Conservation (phyloP, 2,113 vertebrate species). For the Mustela nigripes region DNA sequence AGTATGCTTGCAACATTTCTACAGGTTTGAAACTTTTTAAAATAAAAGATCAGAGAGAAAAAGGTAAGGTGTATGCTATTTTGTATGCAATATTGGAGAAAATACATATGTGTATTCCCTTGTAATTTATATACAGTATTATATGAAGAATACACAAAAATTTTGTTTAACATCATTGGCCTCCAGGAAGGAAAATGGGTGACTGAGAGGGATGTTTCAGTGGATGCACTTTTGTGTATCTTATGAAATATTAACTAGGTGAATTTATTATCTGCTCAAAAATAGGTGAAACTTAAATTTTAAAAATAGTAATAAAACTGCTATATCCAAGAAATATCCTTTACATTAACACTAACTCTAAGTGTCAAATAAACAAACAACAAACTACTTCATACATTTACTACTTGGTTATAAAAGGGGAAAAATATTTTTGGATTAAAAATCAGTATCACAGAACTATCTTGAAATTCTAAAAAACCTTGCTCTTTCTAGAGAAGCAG, state of each 20-base stretch:
- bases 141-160: not conserved
- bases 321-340: conserved; percentile 2
- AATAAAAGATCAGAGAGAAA: conserved; percentile 26
- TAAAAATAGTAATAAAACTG: not conserved
- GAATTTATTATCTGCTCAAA: conserved; percentile 12
- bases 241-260: conserved; percentile 6
- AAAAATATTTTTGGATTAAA: not conserved
- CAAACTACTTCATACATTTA: conserved; percentile 26
- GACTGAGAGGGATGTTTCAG: not conserved
- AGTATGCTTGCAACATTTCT: not conserved
- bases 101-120: not conserved
- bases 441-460: not conserved
- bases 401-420: not conserved
- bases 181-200: not conserved
- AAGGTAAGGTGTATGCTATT: not conserved
- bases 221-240: not conserved
- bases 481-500: not conserved
- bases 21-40: not conserved
- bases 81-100: not conserved
- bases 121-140: not conserved
- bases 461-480: conserved; percentile 38
- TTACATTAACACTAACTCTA: not conserved
- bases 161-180: not conserved
- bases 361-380: not conserved
- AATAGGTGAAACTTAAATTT: not conserved